Evolutionary conservation across 2,113 vertebrate species (phyloP), one percentile per base, ranked within the genome.

Genomic region (Atlantisia rogersi): DNA sequence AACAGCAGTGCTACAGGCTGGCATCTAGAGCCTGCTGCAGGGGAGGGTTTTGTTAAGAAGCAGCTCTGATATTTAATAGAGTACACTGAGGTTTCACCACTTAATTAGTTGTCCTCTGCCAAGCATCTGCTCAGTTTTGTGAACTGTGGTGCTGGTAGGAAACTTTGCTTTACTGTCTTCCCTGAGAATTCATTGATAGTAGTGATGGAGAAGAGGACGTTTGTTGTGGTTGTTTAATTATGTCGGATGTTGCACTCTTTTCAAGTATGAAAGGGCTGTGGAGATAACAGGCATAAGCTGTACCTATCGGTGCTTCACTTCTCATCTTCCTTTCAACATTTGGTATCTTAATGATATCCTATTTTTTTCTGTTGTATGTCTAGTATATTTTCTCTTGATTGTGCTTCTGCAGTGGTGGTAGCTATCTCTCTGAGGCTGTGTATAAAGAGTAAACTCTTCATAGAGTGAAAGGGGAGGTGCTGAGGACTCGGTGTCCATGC

Each of bases 291-390:
- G 4, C 28, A 2, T 32, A 15, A 62, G 80, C 69, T 91, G 94
- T 94, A 76, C 58, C 31, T 81, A 17, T 56, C 2, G 4, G 35
- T 81, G 14, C 48, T 93, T 90, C 79, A 88, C 82, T 96, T 93
- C 88, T 93, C 69, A 55, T 67, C 70, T 90, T 94, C 86, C 80
- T 96, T 94, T 86, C 84, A 93, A 59, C 82, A 88, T 75, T 75
- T 87, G 70, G 40, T 96, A 79, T 95, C 94, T 91, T 96, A 87
- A 94, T 93, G 88, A 86, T 94, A 79, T 56, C 82, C 92, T 89
- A 28, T 79, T 93, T 92, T 96, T 93, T 93, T n/a, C 67, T 64
- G 56, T 58, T 52, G 53, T 50, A 11, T 76, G 58, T 73, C 68
- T 90, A n/a, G 56, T 50, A 1, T 58, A 65, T 88, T 92, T 68